phyloP scores from a whole-genome alignment of 1,140 invertebrate genomes.

The Drosophila bocki region DNA sequence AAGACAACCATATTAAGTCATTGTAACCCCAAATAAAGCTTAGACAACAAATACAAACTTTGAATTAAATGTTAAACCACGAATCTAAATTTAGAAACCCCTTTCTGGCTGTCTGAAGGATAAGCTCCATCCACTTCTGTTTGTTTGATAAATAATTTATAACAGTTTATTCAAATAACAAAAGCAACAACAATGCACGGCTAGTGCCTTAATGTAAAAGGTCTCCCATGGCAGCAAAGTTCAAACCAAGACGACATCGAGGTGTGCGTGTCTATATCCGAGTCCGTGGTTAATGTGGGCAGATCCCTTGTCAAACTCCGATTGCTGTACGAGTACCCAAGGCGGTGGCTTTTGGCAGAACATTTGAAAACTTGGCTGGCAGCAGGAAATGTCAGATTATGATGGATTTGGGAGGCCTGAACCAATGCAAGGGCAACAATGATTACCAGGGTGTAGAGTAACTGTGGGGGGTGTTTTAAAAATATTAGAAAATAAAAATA shows the following conservation, averaged over 20 bases:
- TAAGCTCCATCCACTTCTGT: not conserved
- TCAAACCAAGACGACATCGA: conserved; percentile 2
- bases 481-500: not conserved
- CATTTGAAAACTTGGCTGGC: conserved; percentile 16
- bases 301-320: conserved; percentile 35
- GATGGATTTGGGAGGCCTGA: conserved; percentile 49
- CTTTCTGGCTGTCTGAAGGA: not conserved
- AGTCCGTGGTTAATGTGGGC: conserved; percentile 17
- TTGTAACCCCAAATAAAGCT: not conserved
- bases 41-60: not conserved
- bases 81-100: conserved; percentile 1
- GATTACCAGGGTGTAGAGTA: conserved; percentile 64
- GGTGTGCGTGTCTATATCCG: not conserved
- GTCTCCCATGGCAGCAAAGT: conserved; percentile 17
- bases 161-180: conserved; percentile 60
- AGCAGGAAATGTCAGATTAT: conserved; percentile 54
- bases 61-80: not conserved
- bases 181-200: conserved; percentile 56
- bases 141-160: conserved; percentile 32
- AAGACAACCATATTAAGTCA: not conserved
- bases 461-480: conserved; percentile 7
- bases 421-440: conserved; percentile 24
- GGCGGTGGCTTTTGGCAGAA: conserved; percentile 21
- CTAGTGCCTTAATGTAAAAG: conserved; percentile 25
- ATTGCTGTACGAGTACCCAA: conserved; percentile 9